Evolutionary conservation across 2,113 vertebrate genomes (phyloP).

Genomic region (Poecile atricapillus): DNA sequence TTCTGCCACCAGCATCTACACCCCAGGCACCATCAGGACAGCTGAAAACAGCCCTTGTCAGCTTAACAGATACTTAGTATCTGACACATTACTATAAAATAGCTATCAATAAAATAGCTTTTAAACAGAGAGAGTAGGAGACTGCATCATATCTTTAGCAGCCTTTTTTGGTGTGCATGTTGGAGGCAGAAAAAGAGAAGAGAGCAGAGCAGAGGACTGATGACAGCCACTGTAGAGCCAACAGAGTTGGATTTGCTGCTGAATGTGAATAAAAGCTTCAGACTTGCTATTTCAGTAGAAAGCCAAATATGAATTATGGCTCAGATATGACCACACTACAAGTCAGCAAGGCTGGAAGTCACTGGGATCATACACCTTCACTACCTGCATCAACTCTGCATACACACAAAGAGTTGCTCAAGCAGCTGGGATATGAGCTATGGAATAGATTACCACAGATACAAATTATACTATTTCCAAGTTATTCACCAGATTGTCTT

Average conservation of each 20-base stretch:
- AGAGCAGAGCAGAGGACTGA: background rate
- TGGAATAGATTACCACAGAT: background rate
- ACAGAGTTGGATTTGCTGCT: background rate
- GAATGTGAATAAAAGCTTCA: background rate
- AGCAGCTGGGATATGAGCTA: background rate
- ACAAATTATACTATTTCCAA: background rate
- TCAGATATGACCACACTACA: background rate
- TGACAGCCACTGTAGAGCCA: background rate
- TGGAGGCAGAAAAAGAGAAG: background rate
- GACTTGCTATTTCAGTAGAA: background rate
- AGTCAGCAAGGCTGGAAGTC: background rate
- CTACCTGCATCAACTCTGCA: background rate
- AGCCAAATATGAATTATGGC: background rate
- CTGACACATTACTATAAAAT: background rate
- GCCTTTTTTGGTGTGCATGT: background rate
- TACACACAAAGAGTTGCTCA: background rate
- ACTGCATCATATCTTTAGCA: background rate
- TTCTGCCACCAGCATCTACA: background rate
- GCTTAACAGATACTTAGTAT: background rate
- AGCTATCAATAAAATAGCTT: background rate
- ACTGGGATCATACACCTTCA: background rate
- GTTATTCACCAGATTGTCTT: background rate
- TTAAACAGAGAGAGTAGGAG: background rate
- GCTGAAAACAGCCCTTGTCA: background rate
- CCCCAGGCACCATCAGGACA: background rate